Conservation (phyloP, 2,888 invertebrate species). For the Dicycla oo region DNA sequence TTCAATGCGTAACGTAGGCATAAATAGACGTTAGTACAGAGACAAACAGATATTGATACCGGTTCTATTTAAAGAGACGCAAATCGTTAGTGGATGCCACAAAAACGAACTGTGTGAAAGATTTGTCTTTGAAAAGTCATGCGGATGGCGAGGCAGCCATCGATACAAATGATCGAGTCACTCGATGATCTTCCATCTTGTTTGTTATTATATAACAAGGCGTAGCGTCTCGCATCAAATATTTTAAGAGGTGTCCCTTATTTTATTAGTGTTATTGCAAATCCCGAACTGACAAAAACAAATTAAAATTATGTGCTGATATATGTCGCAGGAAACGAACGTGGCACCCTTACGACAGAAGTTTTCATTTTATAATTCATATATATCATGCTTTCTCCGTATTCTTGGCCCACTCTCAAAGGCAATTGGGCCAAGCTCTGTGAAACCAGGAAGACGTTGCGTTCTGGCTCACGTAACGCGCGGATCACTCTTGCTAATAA, state of each 20-base stretch:
- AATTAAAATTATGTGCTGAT: conserved; percentile 65
- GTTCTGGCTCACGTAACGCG: conserved; percentile 71
- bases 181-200: conserved; percentile 31
- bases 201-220: conserved; percentile 33
- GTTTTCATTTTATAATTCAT: conserved; percentile 76
- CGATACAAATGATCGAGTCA: conserved; percentile 15
- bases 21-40: conserved; percentile 51
- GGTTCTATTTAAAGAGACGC: conserved; percentile 53
- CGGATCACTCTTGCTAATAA: conserved; percentile 69
- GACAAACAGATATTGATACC: conserved; percentile 58
- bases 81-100: conserved; percentile 61
- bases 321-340: conserved; percentile 76
- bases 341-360: conserved; percentile 74
- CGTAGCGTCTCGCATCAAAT: not conserved
- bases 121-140: conserved; percentile 58
- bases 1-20: conserved; percentile 51
- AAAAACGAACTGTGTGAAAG: conserved; percentile 50
- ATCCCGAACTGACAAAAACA: conserved; percentile 31
- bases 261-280: conserved; percentile 9
- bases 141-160: conserved; percentile 13
- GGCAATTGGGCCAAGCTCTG: conserved; percentile 81
- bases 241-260: conserved; percentile 2
- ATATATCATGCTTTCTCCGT: conserved; percentile 83
- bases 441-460: conserved; percentile 78
- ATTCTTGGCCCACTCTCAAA: conserved; percentile 86